phyloP scores from a whole-genome alignment of 2,888 invertebrate species.

The Rhimphoctona megacephalus region DNA sequence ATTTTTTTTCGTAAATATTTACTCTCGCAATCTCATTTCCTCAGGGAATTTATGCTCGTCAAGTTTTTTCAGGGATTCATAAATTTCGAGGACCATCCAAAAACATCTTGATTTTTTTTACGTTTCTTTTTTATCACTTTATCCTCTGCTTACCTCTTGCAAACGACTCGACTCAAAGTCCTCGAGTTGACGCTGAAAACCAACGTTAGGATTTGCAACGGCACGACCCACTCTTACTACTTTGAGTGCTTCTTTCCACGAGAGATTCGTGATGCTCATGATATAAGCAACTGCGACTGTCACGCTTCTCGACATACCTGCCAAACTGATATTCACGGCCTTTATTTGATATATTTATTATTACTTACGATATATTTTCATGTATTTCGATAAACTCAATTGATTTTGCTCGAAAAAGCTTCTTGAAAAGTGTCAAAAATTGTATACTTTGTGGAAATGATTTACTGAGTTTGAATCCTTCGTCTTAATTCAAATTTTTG shows the following conservation, averaged over 20 bases:
- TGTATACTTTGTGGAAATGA: too few relatives aligned
- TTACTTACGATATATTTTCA: not conserved
- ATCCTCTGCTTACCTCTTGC: constrained; percentile 87
- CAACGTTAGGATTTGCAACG: constrained; percentile 98
- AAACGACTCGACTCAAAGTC: constrained; percentile 94
- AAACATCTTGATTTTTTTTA: not conserved
- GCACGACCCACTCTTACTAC: constrained; percentile 96
- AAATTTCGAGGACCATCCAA: not conserved
- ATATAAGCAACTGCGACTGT: constrained; percentile 98
- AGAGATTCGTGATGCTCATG: constrained; percentile 96
- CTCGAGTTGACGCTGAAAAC: constrained; percentile 97
- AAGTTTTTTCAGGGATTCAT: not conserved
- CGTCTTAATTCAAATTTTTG: not conserved
- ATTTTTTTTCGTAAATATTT: not conserved
- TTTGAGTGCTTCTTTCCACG: constrained; percentile 97
- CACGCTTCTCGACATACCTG: constrained; percentile 98
- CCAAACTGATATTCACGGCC: constrained; percentile 88
- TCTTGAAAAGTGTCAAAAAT: too few relatives aligned
- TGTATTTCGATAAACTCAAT: not conserved
- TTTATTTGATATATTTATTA: constrained; percentile 2
- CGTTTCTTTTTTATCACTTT: not conserved
- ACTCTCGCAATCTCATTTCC: not conserved
- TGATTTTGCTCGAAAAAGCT: not conserved
- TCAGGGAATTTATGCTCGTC: not conserved
- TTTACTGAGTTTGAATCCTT: too few relatives aligned